These are phyloP conservation scores for Drosophila pseudotalamancana DNA, from an alignment of 2,888 invertebrate genomes.

Conservation along the genomic window DNA sequence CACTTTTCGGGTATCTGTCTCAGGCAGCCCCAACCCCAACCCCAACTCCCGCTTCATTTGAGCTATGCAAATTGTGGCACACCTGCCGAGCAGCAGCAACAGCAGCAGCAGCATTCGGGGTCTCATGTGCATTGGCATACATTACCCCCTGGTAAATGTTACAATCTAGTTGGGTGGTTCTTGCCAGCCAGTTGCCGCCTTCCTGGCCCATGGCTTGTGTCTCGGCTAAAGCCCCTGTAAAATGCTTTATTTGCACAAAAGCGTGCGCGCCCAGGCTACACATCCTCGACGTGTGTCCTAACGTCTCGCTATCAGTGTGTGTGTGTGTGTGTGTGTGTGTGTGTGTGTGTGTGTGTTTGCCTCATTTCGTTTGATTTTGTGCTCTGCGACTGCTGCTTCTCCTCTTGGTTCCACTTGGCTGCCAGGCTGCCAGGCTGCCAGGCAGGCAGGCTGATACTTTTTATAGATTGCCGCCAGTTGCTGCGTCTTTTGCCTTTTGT, in stretches of 20 bases:
- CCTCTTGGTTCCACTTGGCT: slow-evolving; percentile 21
- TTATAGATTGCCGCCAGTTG: slow-evolving; percentile 62
- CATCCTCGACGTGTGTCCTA: slow-evolving; percentile 38
- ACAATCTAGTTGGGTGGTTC: slow-evolving; percentile 59
- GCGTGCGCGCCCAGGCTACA: slow-evolving; percentile 54
- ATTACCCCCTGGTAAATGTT: slow-evolving; percentile 75
- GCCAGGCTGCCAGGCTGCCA: slow-evolving; percentile 31
- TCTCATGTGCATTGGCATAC: slow-evolving; percentile 77
- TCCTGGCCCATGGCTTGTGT: not conserved
- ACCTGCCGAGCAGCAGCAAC: slow-evolving; percentile 49
- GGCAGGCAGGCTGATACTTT: slow-evolving; percentile 48
- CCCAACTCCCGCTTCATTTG: slow-evolving; percentile 10
- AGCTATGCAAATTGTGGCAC: slow-evolving; percentile 63
- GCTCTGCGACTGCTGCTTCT: slow-evolving; percentile 42
- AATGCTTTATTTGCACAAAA: slow-evolving; percentile 76
- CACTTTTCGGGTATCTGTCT: slow-evolving; percentile 31
- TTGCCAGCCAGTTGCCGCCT: not conserved
- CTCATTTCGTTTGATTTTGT: slow-evolving; percentile 78
- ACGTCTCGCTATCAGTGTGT: not conserved
- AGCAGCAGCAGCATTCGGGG: slow-evolving; percentile 46
- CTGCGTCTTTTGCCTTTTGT: slow-evolving; percentile 69
- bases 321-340: not conserved
- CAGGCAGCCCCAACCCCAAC: slow-evolving; percentile 1
- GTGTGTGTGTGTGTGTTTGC: slow-evolving; percentile 46
- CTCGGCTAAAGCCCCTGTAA: slow-evolving; percentile 37